phyloP scores from a whole-genome alignment of 2,797 vertebrate genomes.

The Gambelia wislizenii region DNA sequence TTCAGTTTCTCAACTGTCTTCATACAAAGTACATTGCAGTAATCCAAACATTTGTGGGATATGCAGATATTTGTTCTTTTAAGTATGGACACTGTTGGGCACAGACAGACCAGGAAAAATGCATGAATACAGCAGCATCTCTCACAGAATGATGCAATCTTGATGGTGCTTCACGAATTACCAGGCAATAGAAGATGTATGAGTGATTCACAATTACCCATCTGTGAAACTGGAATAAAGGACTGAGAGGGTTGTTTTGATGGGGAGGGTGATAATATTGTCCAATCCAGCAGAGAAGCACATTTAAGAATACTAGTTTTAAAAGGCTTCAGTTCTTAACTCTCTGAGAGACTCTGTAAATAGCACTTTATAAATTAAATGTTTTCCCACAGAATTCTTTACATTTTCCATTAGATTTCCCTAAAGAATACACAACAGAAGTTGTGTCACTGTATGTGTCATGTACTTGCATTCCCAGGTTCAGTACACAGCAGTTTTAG shows the following conservation, averaged over 20 bases:
- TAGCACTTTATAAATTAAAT: neutral
- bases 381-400: neutral
- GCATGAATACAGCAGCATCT: neutral
- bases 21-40: neutral
- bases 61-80: neutral
- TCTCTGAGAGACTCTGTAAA: neutral
- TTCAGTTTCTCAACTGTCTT: neutral
- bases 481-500: no score
- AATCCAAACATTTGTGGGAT: neutral
- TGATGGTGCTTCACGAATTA: neutral
- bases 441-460: neutral
- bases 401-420: neutral
- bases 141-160: neutral
- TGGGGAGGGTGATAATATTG: neutral
- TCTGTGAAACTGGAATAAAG: slow-evolving; percentile 8
- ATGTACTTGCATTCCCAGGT: no score
- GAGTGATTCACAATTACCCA: neutral
- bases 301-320: neutral
- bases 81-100: neutral
- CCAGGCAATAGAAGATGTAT: neutral
- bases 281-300: neutral
- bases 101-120: neutral
- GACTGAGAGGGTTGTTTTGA: neutral
- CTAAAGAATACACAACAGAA: neutral
- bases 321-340: neutral